Evolutionary conservation across 2,888 invertebrate genomes (phyloP), one percentile per base, ranked within the genome.

Genomic region (Alloplasta piceator): DNA sequence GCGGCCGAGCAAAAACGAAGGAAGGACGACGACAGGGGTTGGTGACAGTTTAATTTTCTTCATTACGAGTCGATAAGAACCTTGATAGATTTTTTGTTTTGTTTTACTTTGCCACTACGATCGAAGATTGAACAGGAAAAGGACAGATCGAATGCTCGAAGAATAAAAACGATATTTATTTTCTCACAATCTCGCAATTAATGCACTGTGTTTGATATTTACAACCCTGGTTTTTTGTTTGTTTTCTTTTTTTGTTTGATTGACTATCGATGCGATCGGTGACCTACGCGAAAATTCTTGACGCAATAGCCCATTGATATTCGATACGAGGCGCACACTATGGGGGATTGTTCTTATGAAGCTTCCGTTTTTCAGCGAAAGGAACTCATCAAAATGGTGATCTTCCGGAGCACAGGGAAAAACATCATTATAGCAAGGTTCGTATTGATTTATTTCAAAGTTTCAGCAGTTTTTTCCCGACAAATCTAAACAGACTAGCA

Each of bases 1-100:
- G 90, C 91, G 48, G 93, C 94, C 60, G 97, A 97, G 91, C 95
- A 96, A 89, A 97, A 97, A 90, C 93, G 97, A 84, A 94, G 97
- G 73, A 95, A 97, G 86, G 97, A 97, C 85, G 96, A 97, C 90
- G 96, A 96, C 89, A 95, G 95, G 94, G 95, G 96, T 96, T 86
- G 82, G 84, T 87, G 84, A 83, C 84, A 82, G 77, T 72, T 64
- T 43, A 41, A 41, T 72, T 68, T 72, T 83, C 50, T 71, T 71
- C 41, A 72, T 63, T 56, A 75, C 60, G 10, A 56, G 68, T 26
- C 38, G 39, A 67, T 64, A 64, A 71, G 16, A 26, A 26, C 38
- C 60, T 26, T 26, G 26, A 26, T 26, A 26, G 26, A 26, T 26
- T 26, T 26, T 71, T 56, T 82, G 66, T 77, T 76, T 43, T 58